Evolutionary conservation across 2,113 vertebrate species (phyloP), one percentile per base, ranked within the genome.

Genomic region (Garra rufa): DNA sequence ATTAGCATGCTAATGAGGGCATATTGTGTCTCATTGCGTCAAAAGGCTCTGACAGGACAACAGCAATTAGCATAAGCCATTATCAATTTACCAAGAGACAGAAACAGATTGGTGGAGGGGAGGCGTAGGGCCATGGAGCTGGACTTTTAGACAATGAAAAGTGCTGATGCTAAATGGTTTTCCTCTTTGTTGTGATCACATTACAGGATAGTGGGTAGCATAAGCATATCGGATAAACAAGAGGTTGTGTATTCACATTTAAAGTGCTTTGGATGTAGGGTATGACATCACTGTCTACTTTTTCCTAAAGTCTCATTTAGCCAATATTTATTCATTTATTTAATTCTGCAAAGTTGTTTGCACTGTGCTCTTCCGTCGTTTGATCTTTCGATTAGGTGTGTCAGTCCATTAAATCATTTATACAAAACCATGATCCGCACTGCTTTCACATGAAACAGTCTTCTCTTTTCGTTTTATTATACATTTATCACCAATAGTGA

Each of bases 1-100:
- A 86, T 87, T 84, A 83, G 82, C 65, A 89, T 86, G 79, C 82
- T 86, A 87, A 89, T 89, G 87, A 87, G 84, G 59, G 46, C 65
- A 82, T 81, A 65, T 79, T 57, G 59, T 82, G 70, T 84, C 81
- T 81, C 30, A 30, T 82, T 48, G 67, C 71, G 28, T 81, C 38
- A 24, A 50, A 34, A 69, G 52, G 43, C 59, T 52, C 55, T 57
- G 59, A 67, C 59, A 77, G 34, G 83, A 77, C 83, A 69, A 26
- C 74, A 55, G 43, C 44, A 55, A 75, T 76, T 65, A 76, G 73
- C 61, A 78, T 78, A 59, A 41, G 43, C 46, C 74, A 78, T 70
- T 70, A 55, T 82, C 46, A 69, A 38, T 70, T 82, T 52, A 55
- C 13, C 41, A 46, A 26, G 14, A 55, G 80, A 67, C 41, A 46